These are phyloP conservation scores for Papilio dardanus DNA, from an alignment of 1,140 invertebrate species.

Conservation along the genomic window DNA sequence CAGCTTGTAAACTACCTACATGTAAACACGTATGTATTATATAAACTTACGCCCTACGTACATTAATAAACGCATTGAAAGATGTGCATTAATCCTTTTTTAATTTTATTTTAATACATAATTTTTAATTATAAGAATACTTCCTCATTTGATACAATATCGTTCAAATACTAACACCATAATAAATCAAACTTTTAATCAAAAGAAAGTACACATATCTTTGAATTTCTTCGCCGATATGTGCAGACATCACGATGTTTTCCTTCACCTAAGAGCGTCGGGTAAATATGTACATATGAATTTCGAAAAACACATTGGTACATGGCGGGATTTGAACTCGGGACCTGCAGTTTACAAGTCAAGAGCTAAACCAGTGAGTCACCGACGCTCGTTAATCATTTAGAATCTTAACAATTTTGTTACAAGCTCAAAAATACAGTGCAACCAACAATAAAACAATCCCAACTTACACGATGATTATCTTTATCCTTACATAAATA, in stretches of 20 bases:
- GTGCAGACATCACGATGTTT: too few species aligned
- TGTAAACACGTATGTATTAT: constrained; percentile 12
- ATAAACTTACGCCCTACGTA: not conserved
- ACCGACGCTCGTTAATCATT: too few species aligned
- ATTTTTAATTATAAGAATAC: constrained; percentile 9
- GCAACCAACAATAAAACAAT: not conserved
- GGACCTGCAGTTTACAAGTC: too few species aligned
- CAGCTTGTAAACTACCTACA: not conserved
- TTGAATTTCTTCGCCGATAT: too few species aligned
- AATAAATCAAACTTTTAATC: not conserved
- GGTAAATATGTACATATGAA: too few species aligned
- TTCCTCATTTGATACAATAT: not conserved
- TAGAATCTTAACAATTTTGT: not conserved
- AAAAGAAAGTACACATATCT: too few species aligned
- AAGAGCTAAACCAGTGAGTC: too few species aligned
- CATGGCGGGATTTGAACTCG: too few species aligned
- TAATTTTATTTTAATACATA: too few species aligned
- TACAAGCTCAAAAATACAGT: not conserved
- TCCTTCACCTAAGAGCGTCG: too few species aligned
- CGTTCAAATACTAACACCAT: not conserved
- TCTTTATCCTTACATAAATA: not conserved
- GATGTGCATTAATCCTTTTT: not conserved
- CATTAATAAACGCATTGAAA: constrained; percentile 5
- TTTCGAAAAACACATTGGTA: too few species aligned
- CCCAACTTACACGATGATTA: too few species aligned